phyloP scores from a whole-genome alignment of 2,888 invertebrate genomes.

The Penaeus monodon region DNA sequence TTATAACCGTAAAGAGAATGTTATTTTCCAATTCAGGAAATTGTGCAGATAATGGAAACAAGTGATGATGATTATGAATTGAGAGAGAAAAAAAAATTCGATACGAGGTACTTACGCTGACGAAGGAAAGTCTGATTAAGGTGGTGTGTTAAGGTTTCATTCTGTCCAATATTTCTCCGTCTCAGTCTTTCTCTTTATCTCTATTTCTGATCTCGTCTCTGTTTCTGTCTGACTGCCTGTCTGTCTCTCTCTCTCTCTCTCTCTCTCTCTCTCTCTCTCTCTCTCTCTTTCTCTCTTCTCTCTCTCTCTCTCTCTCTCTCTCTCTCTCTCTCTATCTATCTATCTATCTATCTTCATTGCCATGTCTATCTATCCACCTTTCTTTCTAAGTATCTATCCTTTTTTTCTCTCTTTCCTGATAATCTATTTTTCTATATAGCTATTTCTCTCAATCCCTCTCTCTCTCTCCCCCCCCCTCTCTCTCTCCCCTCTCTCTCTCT shows the following conservation, averaged over 20 bases:
- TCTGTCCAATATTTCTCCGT: no score
- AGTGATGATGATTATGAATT: no score
- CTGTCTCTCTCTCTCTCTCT: constrained; percentile 11
- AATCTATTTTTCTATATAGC: no score
- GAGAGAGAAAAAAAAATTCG: no score
- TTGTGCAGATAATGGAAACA: no score
- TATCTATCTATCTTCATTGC: background rate
- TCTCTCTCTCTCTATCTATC: constrained; percentile 14
- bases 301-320: constrained; percentile 13
- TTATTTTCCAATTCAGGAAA: no score
- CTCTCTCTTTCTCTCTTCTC: background rate
- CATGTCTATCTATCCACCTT: background rate
- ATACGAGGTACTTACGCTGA: background rate
- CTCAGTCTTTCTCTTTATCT: constrained; percentile 12
- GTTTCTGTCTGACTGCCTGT: background rate
- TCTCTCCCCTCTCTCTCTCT: background rate
- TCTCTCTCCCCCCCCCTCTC: no score
- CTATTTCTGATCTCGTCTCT: background rate
- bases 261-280: constrained; percentile 15
- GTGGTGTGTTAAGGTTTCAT: no score
- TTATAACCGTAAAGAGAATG: no score
- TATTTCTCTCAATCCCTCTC: no score
- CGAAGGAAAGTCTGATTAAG: background rate
- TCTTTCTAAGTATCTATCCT: no score
- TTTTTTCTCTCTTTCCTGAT: no score